Percentiles rank a stretch among this genome's conserved stretches.
Evolutionary conservation across 2,888 invertebrate species (phyloP).

Genomic region (Atherix ibis): DNA sequence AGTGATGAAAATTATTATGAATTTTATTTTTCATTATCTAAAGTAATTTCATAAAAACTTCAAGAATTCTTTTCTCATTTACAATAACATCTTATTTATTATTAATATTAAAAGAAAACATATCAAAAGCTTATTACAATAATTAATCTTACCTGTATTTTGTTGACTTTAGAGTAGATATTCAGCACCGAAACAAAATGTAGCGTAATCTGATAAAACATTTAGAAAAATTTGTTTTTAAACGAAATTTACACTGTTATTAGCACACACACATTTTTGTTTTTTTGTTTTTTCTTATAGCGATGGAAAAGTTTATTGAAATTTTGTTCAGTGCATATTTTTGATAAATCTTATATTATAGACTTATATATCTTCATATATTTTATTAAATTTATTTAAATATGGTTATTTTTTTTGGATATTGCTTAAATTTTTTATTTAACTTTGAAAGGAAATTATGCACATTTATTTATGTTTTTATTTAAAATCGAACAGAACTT

Average conservation of each 20-base stretch:
- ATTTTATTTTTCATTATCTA: conserved; percentile 4
- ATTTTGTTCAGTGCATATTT: no score
- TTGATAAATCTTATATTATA: no score
- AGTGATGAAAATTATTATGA: neutral
- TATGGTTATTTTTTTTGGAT: no score
- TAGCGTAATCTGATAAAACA: conserved; percentile 33
- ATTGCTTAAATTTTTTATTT: no score
- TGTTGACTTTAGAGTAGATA: conserved; percentile 32
- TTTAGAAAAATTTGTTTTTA: conserved; percentile 23
- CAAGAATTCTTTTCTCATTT: conserved; percentile 15
- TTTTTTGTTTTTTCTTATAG: conserved; percentile 6
- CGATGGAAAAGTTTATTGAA: no score
- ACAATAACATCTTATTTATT: conserved; percentile 9
- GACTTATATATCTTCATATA: no score
- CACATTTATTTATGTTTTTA: no score
- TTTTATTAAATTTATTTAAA: no score
- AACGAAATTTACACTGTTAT: conserved; percentile 16
- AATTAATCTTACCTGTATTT: conserved; percentile 14
- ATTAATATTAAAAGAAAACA: neutral
- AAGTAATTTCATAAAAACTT: conserved; percentile 5
- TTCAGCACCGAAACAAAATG: conserved; percentile 35
- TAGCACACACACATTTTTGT: conserved; percentile 31
- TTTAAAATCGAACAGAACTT: no score
- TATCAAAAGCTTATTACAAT: neutral
- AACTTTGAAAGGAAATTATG: no score